phyloP scores from a whole-genome alignment of 1,140 invertebrate genomes.

The Drosophila sproati region DNA sequence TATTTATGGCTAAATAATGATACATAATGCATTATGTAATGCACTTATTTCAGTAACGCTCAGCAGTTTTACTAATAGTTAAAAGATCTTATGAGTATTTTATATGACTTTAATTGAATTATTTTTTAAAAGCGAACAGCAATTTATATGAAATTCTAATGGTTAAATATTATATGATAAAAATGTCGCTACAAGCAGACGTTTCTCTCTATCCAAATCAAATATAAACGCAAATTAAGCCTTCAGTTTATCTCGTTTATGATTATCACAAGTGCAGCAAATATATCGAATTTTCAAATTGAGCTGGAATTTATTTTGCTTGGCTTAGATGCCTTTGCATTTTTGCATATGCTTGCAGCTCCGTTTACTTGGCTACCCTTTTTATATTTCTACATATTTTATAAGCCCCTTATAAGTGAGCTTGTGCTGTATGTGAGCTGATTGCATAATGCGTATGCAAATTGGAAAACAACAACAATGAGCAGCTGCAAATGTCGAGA shows the following conservation, averaged over 20 bases:
- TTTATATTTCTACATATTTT: slow-evolving; percentile 44
- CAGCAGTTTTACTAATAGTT: too few species aligned
- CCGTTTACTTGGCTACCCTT: slow-evolving; percentile 1
- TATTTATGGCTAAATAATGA: background rate
- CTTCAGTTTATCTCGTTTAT: slow-evolving; percentile 18
- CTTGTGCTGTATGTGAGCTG: slow-evolving; percentile 37
- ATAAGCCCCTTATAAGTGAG: background rate
- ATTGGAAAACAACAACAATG: slow-evolving; percentile 37
- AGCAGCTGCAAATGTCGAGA: slow-evolving; percentile 61
- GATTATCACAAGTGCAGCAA: slow-evolving; percentile 6
- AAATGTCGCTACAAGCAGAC: too few species aligned
- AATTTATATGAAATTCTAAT: too few species aligned
- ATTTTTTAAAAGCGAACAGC: too few species aligned
- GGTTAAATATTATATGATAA: too few species aligned
- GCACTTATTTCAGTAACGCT: background rate
- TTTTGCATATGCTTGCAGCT: slow-evolving; percentile 47
- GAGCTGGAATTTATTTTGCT: slow-evolving; percentile 18
- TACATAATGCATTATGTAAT: background rate
- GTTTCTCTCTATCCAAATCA: too few species aligned
- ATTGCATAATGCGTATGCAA: slow-evolving; percentile 60
- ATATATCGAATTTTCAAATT: slow-evolving; percentile 26
- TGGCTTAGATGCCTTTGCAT: slow-evolving; percentile 30
- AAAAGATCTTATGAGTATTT: too few species aligned
- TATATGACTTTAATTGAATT: too few species aligned
- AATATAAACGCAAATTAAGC: background rate